These are phyloP conservation scores for Oreotrochilus melanogaster DNA, from an alignment of 2,113 vertebrate genomes.

Conservation along the genomic window DNA sequence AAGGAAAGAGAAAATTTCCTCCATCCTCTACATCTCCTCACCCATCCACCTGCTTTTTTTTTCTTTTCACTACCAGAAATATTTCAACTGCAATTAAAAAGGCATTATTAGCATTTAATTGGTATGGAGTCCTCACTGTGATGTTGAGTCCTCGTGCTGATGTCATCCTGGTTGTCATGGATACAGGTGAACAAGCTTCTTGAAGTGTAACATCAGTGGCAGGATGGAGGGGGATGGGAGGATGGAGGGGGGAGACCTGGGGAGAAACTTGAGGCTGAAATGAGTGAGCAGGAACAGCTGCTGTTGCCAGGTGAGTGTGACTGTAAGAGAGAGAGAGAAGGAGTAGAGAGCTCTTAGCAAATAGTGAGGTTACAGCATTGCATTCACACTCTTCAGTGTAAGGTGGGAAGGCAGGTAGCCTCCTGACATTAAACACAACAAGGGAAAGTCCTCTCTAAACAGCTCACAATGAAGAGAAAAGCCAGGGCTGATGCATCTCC, in stretches of 20 bases:
- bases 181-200: conserved; percentile 65
- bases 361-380: background rate
- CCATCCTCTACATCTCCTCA: background rate
- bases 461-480: conserved; percentile 38
- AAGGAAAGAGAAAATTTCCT: background rate
- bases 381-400: background rate
- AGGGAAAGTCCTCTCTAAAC: background rate
- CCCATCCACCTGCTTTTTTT: background rate
- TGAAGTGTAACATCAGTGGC: conserved; percentile 30
- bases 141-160: conserved; percentile 45
- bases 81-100: conserved; percentile 53
- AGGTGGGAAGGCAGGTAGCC: conserved; percentile 8
- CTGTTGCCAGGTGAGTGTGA: background rate
- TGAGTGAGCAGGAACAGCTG: background rate
- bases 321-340: background rate
- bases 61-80: background rate
- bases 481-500: background rate
- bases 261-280: conserved; percentile 6
- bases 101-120: conserved; percentile 43
- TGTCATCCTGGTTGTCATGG: conserved; percentile 72
- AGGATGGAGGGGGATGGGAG: background rate
- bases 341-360: background rate
- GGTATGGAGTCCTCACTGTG: conserved; percentile 20
- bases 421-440: background rate
- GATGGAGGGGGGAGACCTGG: background rate